Evolutionary conservation across 23 tunicate species (phyloP).

Genomic region (Botrylloides violaceus): DNA sequence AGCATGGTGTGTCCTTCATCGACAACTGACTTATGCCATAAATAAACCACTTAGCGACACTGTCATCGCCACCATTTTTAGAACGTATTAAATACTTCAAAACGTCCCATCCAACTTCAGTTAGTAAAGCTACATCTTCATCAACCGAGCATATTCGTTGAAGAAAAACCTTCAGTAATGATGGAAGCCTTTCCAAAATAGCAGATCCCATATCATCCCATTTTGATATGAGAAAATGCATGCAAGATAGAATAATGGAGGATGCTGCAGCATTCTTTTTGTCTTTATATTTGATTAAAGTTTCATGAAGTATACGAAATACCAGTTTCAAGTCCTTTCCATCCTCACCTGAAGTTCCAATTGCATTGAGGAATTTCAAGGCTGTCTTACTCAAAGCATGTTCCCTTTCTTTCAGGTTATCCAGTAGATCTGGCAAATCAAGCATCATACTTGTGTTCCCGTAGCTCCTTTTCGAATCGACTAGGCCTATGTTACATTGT

Average conservation of each 20-base stretch:
- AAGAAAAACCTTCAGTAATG: background rate
- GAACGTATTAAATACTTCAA: background rate
- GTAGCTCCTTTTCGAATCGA: too few relatives aligned
- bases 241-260: background rate
- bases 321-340: background rate
- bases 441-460: too few relatives aligned
- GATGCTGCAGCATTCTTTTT: background rate
- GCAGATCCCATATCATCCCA: background rate
- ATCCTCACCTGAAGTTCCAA: background rate
- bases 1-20: background rate
- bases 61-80: background rate
- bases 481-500: too few relatives aligned
- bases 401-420: background rate
- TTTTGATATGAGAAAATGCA: conserved; percentile 1
- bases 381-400: background rate
- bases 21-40: background rate
- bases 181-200: background rate
- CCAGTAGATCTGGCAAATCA: background rate
- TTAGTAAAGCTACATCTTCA: background rate
- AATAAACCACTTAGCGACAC: background rate
- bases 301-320: background rate
- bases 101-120: background rate
- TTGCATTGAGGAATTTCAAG: background rate
- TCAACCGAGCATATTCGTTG: background rate
- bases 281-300: background rate